Evolutionary conservation across 1,140 invertebrate genomes (phyloP), one percentile per base, ranked within the genome.

Genomic region (Neodiprion pinetum): DNA sequence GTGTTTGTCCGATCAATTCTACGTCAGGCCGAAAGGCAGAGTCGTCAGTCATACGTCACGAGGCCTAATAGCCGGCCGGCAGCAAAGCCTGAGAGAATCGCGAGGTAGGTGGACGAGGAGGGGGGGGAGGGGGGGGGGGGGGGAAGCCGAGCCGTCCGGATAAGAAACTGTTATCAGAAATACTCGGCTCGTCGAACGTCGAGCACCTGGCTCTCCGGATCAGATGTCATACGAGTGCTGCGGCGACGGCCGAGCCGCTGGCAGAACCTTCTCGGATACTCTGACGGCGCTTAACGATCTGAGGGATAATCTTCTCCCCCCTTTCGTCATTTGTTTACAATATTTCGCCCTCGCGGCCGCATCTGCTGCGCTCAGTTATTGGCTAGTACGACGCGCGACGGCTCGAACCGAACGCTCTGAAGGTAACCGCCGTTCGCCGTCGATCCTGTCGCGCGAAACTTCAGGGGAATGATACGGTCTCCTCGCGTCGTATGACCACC

Each of bases 191-290:
- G 11, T 74, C 72, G n/a, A 50, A 48, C 40, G 68, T 14, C 5
- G 28, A 40, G 28, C 28, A 40, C 28, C 28, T 40, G 28, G 28
- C 47, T 48, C 53, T 53, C 17, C 23, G 70, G 67, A 69, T 72
- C 75, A 81, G 76, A 85, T 85, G 84, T 84, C 84, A 72, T 84
- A 80, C 76, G 84, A 85, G 9, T 86, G 84, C 28, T 85, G 84
- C 70, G 82, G 83, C 61, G 76, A 80, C 75, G 79, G 79, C 69
- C 74, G 70, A 12, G 71, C 69, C 14, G 73, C 75, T 73, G 83
- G 84, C 71, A 77, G 80, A n/a, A 76, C 82, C 67, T 80, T 86
- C 66, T 48, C 9, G 9, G 40, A 72, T 61, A 75, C 72, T 65
- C 70, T 83, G 69, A 71, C 75, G 21, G 67, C 49, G 49, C 71